These are phyloP conservation scores for Hyperoodon ampullatus DNA, from an alignment of 2,113 vertebrate genomes.

Conservation along the genomic window DNA sequence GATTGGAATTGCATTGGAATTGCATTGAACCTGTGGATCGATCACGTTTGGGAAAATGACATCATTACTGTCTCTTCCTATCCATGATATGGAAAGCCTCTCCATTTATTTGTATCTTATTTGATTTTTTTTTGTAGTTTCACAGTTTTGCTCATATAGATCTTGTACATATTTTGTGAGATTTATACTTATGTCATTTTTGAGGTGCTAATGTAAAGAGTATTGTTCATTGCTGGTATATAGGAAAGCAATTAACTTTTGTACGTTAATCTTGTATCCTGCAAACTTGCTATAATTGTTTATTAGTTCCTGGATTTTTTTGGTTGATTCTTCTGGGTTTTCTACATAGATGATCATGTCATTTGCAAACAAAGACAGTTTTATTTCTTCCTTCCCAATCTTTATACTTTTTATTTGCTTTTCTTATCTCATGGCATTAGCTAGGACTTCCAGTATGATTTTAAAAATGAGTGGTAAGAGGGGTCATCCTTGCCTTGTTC, in stretches of 20 bases:
- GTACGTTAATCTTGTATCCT: neutral
- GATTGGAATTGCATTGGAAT: neutral
- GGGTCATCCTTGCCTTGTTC: neutral
- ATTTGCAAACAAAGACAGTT: neutral
- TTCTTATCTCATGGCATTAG: neutral
- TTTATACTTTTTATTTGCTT: neutral
- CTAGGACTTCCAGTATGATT: neutral
- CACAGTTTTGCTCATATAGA: neutral
- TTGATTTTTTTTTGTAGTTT: neutral
- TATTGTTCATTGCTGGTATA: neutral
- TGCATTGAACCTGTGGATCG: neutral
- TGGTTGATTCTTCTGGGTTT: neutral
- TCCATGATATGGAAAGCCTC: neutral
- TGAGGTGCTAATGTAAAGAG: neutral
- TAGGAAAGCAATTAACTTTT: neutral
- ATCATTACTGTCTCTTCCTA: neutral
- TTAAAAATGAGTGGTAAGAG: neutral
- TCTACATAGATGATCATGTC: neutral
- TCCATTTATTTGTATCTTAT: neutral
- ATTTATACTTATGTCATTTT: neutral
- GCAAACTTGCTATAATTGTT: neutral
- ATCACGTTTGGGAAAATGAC: neutral
- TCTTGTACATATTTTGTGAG: neutral
- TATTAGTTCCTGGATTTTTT: neutral
- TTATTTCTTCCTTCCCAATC: neutral